Percentiles rank a stretch among this genome's conserved stretches.
Conservation (phyloP, 2,797 vertebrate species). For the Siniperca obscura region DNA sequence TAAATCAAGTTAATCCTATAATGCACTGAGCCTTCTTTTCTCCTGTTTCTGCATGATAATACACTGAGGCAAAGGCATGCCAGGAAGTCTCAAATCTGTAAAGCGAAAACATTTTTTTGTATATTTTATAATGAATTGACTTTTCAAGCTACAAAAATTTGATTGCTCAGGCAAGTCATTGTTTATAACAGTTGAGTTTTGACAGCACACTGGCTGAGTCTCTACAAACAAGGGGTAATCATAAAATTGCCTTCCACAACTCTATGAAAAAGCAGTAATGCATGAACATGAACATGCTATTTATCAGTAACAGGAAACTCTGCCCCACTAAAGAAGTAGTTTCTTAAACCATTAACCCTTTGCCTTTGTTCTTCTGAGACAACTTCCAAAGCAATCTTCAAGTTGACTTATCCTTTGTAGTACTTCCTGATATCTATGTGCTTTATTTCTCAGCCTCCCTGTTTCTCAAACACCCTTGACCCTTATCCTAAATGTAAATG, state of each 20-base stretch:
- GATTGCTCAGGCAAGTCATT: conserved; percentile 41
- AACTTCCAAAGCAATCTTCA: conserved; percentile 17
- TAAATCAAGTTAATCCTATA: conserved; percentile 49
- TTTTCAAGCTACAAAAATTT: conserved; percentile 33
- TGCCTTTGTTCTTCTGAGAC: conserved; percentile 37
- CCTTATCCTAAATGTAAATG: conserved; percentile 20
- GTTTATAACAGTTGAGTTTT: conserved; percentile 30
- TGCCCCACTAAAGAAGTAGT: not conserved
- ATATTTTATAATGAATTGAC: conserved; percentile 41
- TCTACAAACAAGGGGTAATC: conserved; percentile 21
- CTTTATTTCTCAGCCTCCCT: conserved; percentile 26
- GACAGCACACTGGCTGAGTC: conserved; percentile 6
- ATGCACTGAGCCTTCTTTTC: conserved; percentile 34
- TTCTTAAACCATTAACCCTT: conserved; percentile 35
- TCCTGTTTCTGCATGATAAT: conserved; percentile 44
- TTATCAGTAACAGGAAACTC: conserved; percentile 31
- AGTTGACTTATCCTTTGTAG: conserved; percentile 16
- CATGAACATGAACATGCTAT: conserved; percentile 23
- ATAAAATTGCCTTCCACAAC: conserved; percentile 23
- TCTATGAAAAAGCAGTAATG: conserved; percentile 15
- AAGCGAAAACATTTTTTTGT: conserved; percentile 20
- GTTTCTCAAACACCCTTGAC: conserved; percentile 12
- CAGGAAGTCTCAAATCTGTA: conserved; percentile 25
- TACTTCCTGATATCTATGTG: conserved; percentile 7
- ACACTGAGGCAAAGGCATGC: conserved; percentile 21